Conservation (phyloP, 2,888 invertebrate genomes). For the Prosapia bicincta region DNA sequence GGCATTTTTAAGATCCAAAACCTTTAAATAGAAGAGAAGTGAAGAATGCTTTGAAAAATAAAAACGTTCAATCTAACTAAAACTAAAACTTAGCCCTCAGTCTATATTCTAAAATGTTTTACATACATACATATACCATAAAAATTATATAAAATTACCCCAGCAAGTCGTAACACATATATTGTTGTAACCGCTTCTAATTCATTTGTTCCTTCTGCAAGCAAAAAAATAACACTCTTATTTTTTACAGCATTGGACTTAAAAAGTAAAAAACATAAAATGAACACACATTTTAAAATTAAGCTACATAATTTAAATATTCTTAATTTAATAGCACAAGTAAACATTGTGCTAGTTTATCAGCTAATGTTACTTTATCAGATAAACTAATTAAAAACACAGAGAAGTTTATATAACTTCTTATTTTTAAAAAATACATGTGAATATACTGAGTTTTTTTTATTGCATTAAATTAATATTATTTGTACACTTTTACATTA, state of each 20-base stretch:
- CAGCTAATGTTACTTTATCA: not conserved
- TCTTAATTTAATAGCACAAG: not conserved
- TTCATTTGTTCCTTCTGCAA: constrained; percentile 92
- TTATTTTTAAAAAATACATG: too few relatives aligned
- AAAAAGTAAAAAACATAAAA: not conserved
- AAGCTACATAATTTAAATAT: not conserved
- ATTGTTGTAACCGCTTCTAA: constrained; percentile 90
- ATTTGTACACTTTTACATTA: too few relatives aligned
- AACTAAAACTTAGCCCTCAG: too few relatives aligned
- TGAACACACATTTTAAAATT: not conserved
- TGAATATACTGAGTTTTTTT: too few relatives aligned
- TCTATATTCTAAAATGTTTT: too few relatives aligned
- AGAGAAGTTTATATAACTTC: too few relatives aligned
- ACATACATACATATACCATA: too few relatives aligned
- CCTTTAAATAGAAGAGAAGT: too few relatives aligned
- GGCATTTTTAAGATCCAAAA: too few relatives aligned
- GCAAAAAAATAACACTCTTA: constrained; percentile 67
- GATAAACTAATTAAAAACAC: not conserved
- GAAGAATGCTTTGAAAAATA: too few relatives aligned
- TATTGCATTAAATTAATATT: too few relatives aligned
- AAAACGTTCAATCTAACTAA: too few relatives aligned
- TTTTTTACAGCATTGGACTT: not conserved
- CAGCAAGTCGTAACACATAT: constrained; percentile 86
- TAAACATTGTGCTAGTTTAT: not conserved
- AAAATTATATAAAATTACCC: constrained; percentile 54